Evolutionary conservation across 1,140 invertebrate species (phyloP).

Genomic region (Temnothorax longispinosus): DNA sequence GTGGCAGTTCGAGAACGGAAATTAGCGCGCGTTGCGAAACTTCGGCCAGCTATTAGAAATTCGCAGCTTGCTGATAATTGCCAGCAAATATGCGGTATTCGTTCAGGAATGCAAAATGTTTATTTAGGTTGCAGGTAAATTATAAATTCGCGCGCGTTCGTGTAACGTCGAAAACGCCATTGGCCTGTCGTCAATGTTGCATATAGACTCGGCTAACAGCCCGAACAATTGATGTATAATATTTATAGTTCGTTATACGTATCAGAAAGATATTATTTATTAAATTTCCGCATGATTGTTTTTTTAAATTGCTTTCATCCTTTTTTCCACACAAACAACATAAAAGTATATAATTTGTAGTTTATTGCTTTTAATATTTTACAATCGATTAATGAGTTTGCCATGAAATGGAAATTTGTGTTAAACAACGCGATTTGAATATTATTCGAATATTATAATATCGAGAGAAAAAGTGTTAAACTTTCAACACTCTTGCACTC

Average conservation of each 20-base stretch:
- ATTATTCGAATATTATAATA: constrained; percentile 3
- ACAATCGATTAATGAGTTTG: background rate
- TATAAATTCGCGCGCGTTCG: background rate
- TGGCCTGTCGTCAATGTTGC: background rate
- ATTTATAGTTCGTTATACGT: background rate
- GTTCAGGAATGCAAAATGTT: background rate
- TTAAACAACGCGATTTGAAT: background rate
- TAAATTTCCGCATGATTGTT: background rate
- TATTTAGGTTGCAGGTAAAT: background rate
- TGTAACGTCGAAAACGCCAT: background rate
- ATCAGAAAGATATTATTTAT: background rate
- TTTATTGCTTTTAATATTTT: background rate
- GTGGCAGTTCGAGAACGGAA: constrained; percentile 15
- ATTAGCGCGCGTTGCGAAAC: constrained; percentile 38
- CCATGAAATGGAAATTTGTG: background rate
- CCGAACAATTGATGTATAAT: background rate
- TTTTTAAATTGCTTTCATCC: background rate
- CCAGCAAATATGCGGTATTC: constrained; percentile 6
- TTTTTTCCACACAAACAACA: background rate
- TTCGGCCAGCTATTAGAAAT: constrained; percentile 28
- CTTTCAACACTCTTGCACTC: background rate
- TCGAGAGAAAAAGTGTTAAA: background rate
- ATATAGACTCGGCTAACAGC: background rate
- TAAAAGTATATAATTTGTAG: background rate
- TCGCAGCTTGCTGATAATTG: constrained; percentile 41